Percentiles rank a stretch among this genome's conserved stretches.
These are phyloP conservation scores for Rosalia funebris DNA, from an alignment of 2,888 invertebrate species.

Conservation along the genomic window DNA sequence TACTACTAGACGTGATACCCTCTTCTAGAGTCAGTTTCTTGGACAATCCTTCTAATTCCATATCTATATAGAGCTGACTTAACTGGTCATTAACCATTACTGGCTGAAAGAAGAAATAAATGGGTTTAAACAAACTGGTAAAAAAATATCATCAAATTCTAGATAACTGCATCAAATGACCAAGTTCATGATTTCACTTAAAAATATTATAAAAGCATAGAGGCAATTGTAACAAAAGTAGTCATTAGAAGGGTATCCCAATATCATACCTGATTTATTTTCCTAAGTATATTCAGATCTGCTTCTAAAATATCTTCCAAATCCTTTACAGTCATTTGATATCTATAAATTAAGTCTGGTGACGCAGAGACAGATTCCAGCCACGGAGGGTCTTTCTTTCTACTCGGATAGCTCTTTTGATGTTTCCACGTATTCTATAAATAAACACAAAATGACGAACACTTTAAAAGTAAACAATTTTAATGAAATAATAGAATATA, in stretches of 20 bases:
- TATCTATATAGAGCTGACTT: constrained; percentile 74
- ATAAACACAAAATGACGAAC: neutral
- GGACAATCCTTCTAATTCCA: constrained; percentile 72
- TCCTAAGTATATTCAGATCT: constrained; percentile 69
- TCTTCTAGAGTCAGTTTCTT: constrained; percentile 72
- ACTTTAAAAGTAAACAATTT: constrained; percentile 4
- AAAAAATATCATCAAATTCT: too few species aligned
- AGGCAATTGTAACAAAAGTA: neutral
- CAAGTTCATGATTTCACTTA: too few species aligned
- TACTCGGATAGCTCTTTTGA: constrained; percentile 62
- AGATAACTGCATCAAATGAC: too few species aligned
- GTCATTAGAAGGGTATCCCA: neutral
- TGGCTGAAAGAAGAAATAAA: constrained; percentile 66
- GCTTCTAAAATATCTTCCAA: constrained; percentile 71
- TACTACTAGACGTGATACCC: constrained; percentile 69
- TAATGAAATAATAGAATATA: too few species aligned
- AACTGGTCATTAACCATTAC: constrained; percentile 78
- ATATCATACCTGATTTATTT: constrained; percentile 66
- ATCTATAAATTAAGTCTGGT: constrained; percentile 75
- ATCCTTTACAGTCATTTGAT: constrained; percentile 70
- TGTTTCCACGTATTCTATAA: constrained; percentile 58
- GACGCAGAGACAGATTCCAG: constrained; percentile 73
- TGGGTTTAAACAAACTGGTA: neutral
- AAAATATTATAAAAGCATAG: too few species aligned
- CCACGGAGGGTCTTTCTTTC: constrained; percentile 74